A percentile compares a stretch with the other conserved stretches of the same genome.
Conservation (phyloP, 2,113 vertebrate species). For the Damaliscus lunatus region DNA sequence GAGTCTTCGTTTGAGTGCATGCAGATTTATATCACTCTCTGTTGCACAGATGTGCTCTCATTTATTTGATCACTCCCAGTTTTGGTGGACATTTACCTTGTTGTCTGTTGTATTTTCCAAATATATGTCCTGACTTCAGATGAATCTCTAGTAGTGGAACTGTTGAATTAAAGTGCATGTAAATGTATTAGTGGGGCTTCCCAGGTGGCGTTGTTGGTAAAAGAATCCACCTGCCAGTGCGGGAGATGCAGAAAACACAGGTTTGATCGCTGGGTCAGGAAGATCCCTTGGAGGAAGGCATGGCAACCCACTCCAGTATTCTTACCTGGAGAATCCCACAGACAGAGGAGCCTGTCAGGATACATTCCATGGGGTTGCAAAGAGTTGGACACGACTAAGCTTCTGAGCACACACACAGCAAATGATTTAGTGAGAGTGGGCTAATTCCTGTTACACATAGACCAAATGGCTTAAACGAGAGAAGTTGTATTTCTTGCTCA, state of each 20-base stretch:
- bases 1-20: background rate
- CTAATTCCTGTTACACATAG: background rate
- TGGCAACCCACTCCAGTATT: background rate
- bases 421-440: background rate
- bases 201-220: background rate
- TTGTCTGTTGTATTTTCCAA: background rate
- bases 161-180: background rate
- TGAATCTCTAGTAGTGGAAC: background rate
- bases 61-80: background rate
- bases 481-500: background rate
- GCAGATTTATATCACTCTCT: background rate
- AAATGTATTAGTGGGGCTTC: background rate
- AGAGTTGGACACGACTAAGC: fast-evolving
- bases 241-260: background rate
- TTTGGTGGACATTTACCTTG: background rate
- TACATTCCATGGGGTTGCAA: background rate
- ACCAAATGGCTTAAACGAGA: background rate
- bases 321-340: background rate
- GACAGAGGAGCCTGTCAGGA: background rate
- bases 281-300: background rate
- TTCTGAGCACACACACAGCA: background rate
- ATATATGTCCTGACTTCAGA: background rate
- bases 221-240: background rate
- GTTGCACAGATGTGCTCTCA: background rate
- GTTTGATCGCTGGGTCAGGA: background rate